Conservation (phyloP, 2,888 invertebrate genomes). For the Volucella inflata region DNA sequence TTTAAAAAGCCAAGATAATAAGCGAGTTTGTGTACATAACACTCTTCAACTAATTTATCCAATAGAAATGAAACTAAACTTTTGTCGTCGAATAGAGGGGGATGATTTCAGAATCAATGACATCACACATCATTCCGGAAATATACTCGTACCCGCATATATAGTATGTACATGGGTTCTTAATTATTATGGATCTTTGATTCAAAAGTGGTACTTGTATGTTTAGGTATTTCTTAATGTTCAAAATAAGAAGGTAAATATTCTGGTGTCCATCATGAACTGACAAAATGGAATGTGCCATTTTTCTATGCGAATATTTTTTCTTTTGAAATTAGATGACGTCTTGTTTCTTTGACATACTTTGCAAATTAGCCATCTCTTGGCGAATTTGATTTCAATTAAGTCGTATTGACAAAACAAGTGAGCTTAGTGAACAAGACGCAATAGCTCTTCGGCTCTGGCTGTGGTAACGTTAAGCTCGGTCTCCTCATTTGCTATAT, state of each 20-base stretch:
- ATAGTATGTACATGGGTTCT: not conserved
- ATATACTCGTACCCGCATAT: not conserved
- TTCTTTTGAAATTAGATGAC: not conserved
- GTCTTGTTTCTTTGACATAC: constrained; percentile 10
- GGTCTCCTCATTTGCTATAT: too few relatives aligned
- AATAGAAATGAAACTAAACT: not conserved
- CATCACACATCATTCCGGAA: constrained; percentile 17
- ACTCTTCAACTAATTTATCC: constrained; percentile 5
- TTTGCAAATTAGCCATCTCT: not conserved
- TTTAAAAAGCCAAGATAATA: too few relatives aligned
- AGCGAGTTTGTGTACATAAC: not conserved
- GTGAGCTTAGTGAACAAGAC: too few relatives aligned
- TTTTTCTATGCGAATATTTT: not conserved
- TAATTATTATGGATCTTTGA: constrained; percentile 9
- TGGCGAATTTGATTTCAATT: not conserved
- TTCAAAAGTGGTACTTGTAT: not conserved
- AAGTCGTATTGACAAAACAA: too few relatives aligned
- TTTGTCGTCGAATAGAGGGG: not conserved
- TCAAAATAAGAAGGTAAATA: constrained; percentile 5
- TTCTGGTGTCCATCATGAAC: not conserved
- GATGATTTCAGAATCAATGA: constrained; percentile 36
- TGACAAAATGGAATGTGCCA: not conserved
- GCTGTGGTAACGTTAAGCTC: too few relatives aligned
- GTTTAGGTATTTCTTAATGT: constrained; percentile 3
- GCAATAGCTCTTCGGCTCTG: too few relatives aligned